Evolutionary conservation across 2,797 vertebrate species (phyloP), one percentile per base, ranked within the genome.

Genomic region (Propithecus deckenii): DNA sequence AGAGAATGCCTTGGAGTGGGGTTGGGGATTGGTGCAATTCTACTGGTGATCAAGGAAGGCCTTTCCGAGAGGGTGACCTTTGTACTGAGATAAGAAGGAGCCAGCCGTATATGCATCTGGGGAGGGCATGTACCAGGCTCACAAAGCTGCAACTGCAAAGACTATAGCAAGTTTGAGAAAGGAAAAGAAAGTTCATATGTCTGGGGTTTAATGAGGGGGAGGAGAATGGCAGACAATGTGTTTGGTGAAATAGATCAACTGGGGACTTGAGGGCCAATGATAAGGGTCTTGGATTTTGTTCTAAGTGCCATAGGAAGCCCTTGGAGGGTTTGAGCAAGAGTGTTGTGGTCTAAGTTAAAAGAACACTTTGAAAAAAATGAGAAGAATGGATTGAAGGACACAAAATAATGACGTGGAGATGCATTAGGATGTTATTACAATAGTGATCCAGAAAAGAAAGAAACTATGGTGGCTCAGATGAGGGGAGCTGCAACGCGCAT

Each of bases 61-160:
- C 0, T 57, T 41, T 76, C 43, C 48, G 57, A 81, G 76, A 67
- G 57, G 78, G 57, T 59, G 72, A 75, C 15, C 35, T 86, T 86
- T 72, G 72, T 69, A 78, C 65, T 71, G 28, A 89, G 87, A 87
- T 94, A 94, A 69, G 76, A 65, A 48, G 14, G 86, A 74, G n/a
- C 71, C 32, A 76, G 25, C 23, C 38, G 32, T 11, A 2, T 5
- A 28, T 5, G 28, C 61, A 41, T 79, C 41, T 69, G 69, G 63
- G 59, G 20, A 57, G 63, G 35, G 46, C 43, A 48, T 8, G 30
- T 30, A 38, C 46, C 23, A 20, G 81, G 41, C 43, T 67, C 30
- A 65, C 22, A 55, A 89, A 72, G 38, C 83, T 46, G n/a, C 15
- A 61, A 28, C 8, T 41, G 32, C 43, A 59, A 93, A 80, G 35